Base-by-base conservation (phyloP, 2,888 invertebrate genomes). In the Cartodere bifasciata region DNA sequence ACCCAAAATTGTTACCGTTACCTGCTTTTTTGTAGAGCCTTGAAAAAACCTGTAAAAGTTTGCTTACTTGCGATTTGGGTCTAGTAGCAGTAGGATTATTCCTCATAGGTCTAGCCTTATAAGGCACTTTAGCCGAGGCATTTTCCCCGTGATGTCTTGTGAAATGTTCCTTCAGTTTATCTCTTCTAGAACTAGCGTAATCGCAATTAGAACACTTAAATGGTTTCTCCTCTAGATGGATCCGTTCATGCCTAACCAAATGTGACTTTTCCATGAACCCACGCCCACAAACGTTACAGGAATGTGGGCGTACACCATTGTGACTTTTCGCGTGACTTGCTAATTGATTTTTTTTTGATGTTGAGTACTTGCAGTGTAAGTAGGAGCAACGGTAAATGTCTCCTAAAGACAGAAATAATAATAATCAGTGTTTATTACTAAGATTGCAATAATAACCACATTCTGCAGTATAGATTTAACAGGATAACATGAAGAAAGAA, bases 241-340 rank as follows among this genome's bases (percentile, higher is more conserved):
- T 72, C 23, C 72, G 56, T 49, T 75, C 72, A 49, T 78, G 78
- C 2, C 78, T 60, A 7, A 72, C 63, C 34, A 78, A 54, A 53
- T 77, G 76, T 17, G 72, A 71, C 44, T 72, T 74, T 48, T 77
- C 76, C 48, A 75, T 68, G 49, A 78, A 78, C 9, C 69, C 68
- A 26, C 72, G 62, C 1, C 70, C 69, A 50, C 75, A 75, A 10
- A 64, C 60, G 13, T 58, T 55, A 48, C 77, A 77, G 13, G 65
- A 61, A 41, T 60, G 59, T 4, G 60, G 60, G 21, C 60, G 40
- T 2, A 56, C 52, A 3, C 56, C 57, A 46, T 62, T 73, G 64
- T 77, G 77, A 16, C 67, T 68, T 36, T 75, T 63, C 47, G 73
- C 65, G 55, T 77, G 77, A 17, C 71, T 69, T 16, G 70, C 68